These are phyloP conservation scores for Camarhynchus parvulus DNA, from an alignment of 2,113 vertebrate species.

Conservation along the genomic window DNA sequence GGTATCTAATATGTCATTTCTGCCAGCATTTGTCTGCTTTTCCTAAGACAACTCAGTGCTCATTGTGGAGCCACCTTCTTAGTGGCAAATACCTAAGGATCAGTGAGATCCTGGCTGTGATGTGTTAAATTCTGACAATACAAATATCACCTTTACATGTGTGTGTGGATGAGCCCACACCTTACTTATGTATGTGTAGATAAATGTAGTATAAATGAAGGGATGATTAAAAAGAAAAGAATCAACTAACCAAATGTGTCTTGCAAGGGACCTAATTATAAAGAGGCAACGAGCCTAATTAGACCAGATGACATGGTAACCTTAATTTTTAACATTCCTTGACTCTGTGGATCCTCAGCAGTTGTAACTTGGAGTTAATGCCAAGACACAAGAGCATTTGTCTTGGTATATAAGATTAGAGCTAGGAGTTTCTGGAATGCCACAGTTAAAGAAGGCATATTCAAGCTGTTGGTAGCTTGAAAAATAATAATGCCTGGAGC, in stretches of 20 bases:
- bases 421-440: not conserved
- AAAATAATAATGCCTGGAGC: constrained; percentile 27
- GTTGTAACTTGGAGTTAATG: not conserved
- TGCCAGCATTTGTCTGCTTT: not conserved
- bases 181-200: not conserved
- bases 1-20: not conserved
- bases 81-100: not conserved
- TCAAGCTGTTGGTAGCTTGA: not conserved
- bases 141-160: not conserved
- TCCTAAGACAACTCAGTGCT: not conserved
- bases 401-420: not conserved
- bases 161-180: not conserved
- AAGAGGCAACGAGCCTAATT: not conserved
- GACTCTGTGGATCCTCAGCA: not conserved
- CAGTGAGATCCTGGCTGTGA: not conserved
- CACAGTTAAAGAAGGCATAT: not conserved
- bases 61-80: not conserved
- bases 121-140: not conserved
- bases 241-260: not conserved
- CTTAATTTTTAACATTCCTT: not conserved
- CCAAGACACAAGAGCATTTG: not conserved
- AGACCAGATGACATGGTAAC: not conserved
- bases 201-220: not conserved
- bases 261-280: not conserved
- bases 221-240: not conserved